Base-by-base conservation (phyloP, 1,140 invertebrate genomes). In the Pseudomyrmex pallidus region DNA sequence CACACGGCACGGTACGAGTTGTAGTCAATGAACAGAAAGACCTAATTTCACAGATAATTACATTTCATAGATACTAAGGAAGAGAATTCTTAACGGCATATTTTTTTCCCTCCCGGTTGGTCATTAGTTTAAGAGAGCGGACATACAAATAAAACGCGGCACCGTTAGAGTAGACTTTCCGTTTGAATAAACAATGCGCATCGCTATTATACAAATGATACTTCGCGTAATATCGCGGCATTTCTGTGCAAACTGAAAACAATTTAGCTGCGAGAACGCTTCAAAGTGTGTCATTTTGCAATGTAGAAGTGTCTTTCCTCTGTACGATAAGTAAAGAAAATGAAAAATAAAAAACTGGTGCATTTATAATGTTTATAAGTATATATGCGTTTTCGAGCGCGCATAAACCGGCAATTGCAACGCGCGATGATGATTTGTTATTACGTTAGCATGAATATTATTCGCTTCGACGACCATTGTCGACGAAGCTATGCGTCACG, bases 131-230 rank as follows among this genome's bases (percentile, higher is more conserved):
- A 76, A 74, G 59, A 74, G 73, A 74, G 48, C 61, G 61, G 46
- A 66, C 22, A 20, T 35, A 62, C n/a, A 35, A 35, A 61, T 12
- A 61, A n/a, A 64, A 76, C 22, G 46, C 13, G 13, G 22, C 74
- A 76, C 74, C 74, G 74, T 76, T 76, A 76, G 22, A 35, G 8
- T 52, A 64, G 59, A 52, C 15, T 76, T 76, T 66, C 74, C 61
- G 74, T 76, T 66, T 76, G 74, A 64, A 64, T 76, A 76, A 76
- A 76, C 74, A 76, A 76, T 76, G 22, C n/a, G 48, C 59, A 76
- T 76, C 48, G 74, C 61, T 48, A 54, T 54, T 66, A 66, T 20
- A 22, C 52, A 64, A 76, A 44, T 52, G 61, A 76, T 76, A 66
- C 22, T 66, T 63, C 15, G 44, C 22, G 46, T 52, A 46, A 66